Evolutionary conservation across 2,797 vertebrate species (phyloP).

Genomic region (Falco naumanni): DNA sequence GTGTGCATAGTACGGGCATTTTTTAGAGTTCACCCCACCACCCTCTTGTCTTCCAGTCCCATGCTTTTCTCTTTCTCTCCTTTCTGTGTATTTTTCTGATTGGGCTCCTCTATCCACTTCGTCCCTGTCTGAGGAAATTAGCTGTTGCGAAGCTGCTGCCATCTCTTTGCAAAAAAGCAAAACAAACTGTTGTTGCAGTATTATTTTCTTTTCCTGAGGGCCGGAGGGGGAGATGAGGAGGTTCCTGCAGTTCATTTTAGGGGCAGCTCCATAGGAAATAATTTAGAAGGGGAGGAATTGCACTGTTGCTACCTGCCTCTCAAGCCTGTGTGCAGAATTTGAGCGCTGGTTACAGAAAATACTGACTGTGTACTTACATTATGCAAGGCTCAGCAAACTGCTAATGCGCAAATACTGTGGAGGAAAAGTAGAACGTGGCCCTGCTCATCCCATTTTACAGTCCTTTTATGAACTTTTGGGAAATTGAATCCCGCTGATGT

Average conservation of each 20-base stretch:
- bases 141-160: background rate
- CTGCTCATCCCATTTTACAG: background rate
- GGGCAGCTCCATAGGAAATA: background rate
- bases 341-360: background rate
- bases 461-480: conserved; percentile 15
- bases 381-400: conserved; percentile 12
- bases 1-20: background rate
- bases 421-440: background rate
- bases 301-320: background rate
- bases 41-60: background rate
- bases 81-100: background rate
- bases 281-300: background rate
- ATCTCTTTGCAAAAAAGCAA: background rate
- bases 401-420: background rate
- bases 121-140: background rate
- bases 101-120: background rate
- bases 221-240: background rate
- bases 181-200: accelerated
- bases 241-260: background rate
- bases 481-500: conserved; percentile 36
- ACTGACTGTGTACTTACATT: background rate
- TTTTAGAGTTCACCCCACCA: background rate
- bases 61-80: background rate
- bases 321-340: background rate
- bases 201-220: background rate